A percentile compares a stretch with the other conserved stretches of the same genome.
Evolutionary conservation across 2,888 invertebrate species (phyloP).

Genomic region (Agapostemon virescens): DNA sequence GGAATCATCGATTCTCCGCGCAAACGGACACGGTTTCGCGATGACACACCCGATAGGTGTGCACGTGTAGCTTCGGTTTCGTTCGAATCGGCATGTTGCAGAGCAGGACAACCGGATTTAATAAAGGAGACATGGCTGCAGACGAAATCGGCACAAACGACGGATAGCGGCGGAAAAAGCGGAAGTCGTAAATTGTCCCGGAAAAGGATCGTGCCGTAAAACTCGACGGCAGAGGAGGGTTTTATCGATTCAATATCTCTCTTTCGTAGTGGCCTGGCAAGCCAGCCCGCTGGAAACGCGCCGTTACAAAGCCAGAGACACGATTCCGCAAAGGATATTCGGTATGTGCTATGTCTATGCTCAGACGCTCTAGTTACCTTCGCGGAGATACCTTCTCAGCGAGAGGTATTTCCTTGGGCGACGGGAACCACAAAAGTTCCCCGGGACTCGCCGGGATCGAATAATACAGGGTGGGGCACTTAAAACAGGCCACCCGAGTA

Average conservation of each 20-base stretch:
- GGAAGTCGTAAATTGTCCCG: constrained; percentile 64
- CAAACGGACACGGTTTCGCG: not conserved
- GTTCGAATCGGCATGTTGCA: constrained; percentile 29
- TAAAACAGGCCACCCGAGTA: no score
- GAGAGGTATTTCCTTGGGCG: constrained; percentile 20
- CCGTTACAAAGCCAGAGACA: constrained; percentile 57
- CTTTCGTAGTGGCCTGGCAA: constrained; percentile 53
- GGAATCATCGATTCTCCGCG: no score
- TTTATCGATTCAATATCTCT: constrained; percentile 70
- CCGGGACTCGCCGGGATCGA: constrained; percentile 39
- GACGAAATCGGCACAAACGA: constrained; percentile 57
- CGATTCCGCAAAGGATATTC: constrained; percentile 59
- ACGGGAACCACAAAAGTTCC: constrained; percentile 48
- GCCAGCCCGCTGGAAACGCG: constrained; percentile 52
- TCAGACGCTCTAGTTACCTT: constrained; percentile 21
- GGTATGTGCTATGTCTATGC: constrained; percentile 53
- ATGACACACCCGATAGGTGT: not conserved
- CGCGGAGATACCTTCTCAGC: constrained; percentile 8
- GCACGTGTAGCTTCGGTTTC: not conserved
- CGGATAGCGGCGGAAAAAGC: constrained; percentile 54
- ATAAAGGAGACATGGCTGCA: constrained; percentile 57
- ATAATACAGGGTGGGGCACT: no score
- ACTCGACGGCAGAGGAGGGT: constrained; percentile 56
- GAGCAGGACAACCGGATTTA: constrained; percentile 48
- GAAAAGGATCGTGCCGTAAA: constrained; percentile 65